Evolutionary conservation across 2,888 invertebrate species (phyloP), one percentile per base, ranked within the genome.

Genomic region (Coelopa pilipes): DNA sequence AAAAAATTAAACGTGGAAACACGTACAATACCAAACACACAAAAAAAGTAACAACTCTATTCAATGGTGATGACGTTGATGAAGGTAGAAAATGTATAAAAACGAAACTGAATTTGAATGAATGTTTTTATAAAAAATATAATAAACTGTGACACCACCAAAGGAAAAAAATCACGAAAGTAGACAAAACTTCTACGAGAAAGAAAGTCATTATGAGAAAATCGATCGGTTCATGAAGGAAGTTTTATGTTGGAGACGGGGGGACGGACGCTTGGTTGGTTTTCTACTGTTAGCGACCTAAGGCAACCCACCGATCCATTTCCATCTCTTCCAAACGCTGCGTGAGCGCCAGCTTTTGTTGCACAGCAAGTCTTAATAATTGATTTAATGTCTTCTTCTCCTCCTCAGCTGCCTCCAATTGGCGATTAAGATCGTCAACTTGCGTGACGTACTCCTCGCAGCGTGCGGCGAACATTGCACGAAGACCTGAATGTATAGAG

Each of bases 371-470:
- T 71, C 99, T 92, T 81, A 99, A 90, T 85, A 99, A 91, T 86
- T 98, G 98, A 89, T 99, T 99, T 81, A 99, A 90, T 11, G 99
- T 99, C 89, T 98, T 98, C 92, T 98, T 97, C 89, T 99, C 99
- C 83, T 99, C 99, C 88, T 99, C 99, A 17, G 97, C 98, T 72
- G 96, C 94, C 73, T 92, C 90, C 78, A 98, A 89, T 86, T 97
- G 95, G 80, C 96, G 93, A 87, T 97, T 96, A 76, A 97, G 91
- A 89, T 99, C 98, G 87, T 99, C 99, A 81, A 98, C 94, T 89
- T 99, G 98, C 50, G 98, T 98, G 76, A 98, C 98, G 89, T 99
- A 98, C 89, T 99, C 99, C 89, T 99, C 99, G 89, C 98, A 98
- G 68, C 99, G 93, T 75, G 99, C 98, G 75, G 97, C 98, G 89